Evolutionary conservation across 2,888 invertebrate genomes (phyloP).

Genomic region (Acanthosepion pharaonis): DNA sequence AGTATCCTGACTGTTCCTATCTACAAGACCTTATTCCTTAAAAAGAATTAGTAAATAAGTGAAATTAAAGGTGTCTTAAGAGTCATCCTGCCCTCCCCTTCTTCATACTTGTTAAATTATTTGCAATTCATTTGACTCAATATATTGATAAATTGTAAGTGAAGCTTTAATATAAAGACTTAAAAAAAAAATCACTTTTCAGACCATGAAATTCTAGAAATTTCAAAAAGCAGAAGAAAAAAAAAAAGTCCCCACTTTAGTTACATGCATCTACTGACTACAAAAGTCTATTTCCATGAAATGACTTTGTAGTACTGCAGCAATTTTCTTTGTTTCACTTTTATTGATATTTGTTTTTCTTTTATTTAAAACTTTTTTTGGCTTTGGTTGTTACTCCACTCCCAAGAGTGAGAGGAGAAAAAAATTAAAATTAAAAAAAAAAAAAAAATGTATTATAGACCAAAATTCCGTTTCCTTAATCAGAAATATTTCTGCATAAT

Average conservation of each 20-base stretch:
- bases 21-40: background rate
- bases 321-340: background rate
- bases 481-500: background rate
- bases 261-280: background rate
- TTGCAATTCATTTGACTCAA: background rate
- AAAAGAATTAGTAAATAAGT: background rate
- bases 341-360: background rate
- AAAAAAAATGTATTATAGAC: background rate
- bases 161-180: background rate
- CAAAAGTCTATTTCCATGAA: slow-evolving; percentile 1
- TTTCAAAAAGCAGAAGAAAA: background rate
- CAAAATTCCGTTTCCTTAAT: background rate
- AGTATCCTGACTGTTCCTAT: background rate
- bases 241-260: too few relatives aligned
- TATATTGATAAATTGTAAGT: background rate
- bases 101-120: background rate
- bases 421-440: background rate
- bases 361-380: background rate
- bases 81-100: background rate
- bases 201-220: background rate
- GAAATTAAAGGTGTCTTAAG: background rate
- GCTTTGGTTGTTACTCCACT: background rate
- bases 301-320: background rate
- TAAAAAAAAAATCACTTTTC: background rate
- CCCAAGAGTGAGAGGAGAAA: background rate